phyloP scores from a whole-genome alignment of 2,888 invertebrate species.

The Ennomos erosarius region DNA sequence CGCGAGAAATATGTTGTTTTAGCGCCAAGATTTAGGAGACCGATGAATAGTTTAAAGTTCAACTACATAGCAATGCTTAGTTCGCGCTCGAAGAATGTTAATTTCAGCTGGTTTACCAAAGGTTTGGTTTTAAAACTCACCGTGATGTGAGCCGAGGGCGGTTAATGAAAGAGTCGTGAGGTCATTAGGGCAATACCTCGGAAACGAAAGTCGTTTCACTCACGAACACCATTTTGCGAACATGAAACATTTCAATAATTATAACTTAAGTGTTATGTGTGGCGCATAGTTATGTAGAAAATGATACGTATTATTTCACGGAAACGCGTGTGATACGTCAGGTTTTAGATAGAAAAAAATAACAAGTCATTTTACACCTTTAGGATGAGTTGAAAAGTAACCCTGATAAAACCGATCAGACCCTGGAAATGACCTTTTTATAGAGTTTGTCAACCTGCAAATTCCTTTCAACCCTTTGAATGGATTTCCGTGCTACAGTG shows the following conservation, averaged over 20 bases:
- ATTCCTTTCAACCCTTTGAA: conserved; percentile 6
- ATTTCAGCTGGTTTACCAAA: conserved; percentile 27
- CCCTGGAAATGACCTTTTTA: conserved; percentile 11
- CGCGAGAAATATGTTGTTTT: not conserved
- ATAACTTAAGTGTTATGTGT: conserved; percentile 15
- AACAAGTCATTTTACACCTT: too few species aligned
- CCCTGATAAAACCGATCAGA: conserved; percentile 6
- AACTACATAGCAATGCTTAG: conserved; percentile 21
- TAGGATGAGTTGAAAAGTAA: too few species aligned
- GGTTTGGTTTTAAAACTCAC: conserved; percentile 26
- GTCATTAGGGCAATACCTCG: conserved; percentile 57
- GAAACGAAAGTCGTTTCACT: conserved; percentile 46
- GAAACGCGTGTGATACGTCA: not conserved
- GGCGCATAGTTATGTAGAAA: conserved; percentile 1
- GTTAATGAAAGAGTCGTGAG: conserved; percentile 51
- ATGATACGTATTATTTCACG: conserved; percentile 2
- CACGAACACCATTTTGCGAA: conserved; percentile 45
- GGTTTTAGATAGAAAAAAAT: not conserved
- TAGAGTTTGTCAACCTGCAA: conserved; percentile 16
- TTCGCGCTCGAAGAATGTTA: conserved; percentile 24
- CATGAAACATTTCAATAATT: conserved; percentile 40
- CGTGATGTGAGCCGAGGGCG: conserved; percentile 33
- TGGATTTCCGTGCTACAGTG: conserved; percentile 14
- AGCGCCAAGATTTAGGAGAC: conserved; percentile 9
- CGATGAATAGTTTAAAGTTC: conserved; percentile 28